Evolutionary conservation across 2,888 invertebrate genomes (phyloP).

Genomic region (Clanis bilineata): DNA sequence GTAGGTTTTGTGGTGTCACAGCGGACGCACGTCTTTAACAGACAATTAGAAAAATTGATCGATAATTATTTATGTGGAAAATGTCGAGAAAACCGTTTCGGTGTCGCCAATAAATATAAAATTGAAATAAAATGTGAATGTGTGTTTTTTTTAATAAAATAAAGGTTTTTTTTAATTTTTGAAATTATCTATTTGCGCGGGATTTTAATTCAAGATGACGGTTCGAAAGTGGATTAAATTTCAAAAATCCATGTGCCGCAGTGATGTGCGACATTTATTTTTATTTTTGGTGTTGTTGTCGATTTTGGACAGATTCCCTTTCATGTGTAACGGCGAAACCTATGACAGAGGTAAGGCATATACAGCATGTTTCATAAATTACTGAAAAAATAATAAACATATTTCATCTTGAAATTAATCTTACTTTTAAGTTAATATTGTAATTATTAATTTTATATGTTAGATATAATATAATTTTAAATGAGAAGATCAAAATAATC

Average conservation of each 20-base stretch:
- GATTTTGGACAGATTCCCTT: constrained; percentile 61
- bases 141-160: constrained; percentile 35
- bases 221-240: constrained; percentile 65
- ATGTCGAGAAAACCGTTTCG: constrained; percentile 62
- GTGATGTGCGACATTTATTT: constrained; percentile 70
- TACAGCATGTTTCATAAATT: no score
- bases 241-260: constrained; percentile 48
- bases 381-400: no score
- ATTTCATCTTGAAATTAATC: no score
- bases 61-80: constrained; percentile 33
- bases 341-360: constrained; percentile 58
- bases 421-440: no score
- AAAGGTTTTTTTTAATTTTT: constrained; percentile 29
- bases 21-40: constrained; percentile 51
- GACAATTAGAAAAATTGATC: constrained; percentile 21
- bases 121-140: constrained; percentile 54
- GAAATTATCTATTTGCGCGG: constrained; percentile 50
- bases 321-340: constrained; percentile 53
- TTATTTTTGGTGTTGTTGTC: constrained; percentile 62
- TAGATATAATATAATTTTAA: no score
- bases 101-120: constrained; percentile 38
- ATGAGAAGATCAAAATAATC: no score
- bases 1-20: constrained; percentile 65
- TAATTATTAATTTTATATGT: no score
- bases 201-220: constrained; percentile 68